These are phyloP conservation scores for Hyppa rectilinea DNA, from an alignment of 2,888 invertebrate genomes.

Conservation along the genomic window DNA sequence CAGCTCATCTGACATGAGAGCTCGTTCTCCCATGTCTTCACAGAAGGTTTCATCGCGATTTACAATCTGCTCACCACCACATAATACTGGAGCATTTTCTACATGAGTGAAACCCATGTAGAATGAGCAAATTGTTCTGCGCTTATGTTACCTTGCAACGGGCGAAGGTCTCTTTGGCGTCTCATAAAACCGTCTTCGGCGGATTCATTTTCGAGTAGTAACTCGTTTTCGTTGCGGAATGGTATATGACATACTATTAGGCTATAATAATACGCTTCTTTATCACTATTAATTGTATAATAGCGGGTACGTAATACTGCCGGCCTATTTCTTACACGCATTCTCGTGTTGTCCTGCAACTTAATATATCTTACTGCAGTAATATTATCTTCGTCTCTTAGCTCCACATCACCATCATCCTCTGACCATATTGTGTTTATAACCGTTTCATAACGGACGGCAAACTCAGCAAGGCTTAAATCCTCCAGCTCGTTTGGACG, in stretches of 20 bases:
- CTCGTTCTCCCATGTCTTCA: constrained; percentile 25
- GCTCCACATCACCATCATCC: too few species aligned
- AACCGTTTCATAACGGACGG: constrained; percentile 64
- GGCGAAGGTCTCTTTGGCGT: constrained; percentile 35
- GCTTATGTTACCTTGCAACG: constrained; percentile 28
- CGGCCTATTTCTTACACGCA: constrained; percentile 66
- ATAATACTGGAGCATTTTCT: constrained; percentile 17
- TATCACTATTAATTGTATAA: constrained; percentile 64
- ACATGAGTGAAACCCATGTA: too few species aligned
- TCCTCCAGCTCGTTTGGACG: constrained; percentile 58
- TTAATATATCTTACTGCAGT: constrained; percentile 50
- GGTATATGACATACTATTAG: constrained; percentile 66
- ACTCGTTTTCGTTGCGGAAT: constrained; percentile 61
- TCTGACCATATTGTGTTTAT: constrained; percentile 61
- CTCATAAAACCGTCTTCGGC: constrained; percentile 43
- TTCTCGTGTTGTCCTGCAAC: constrained; percentile 42
- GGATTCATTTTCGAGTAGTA: constrained; percentile 61
- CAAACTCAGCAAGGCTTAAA: constrained; percentile 68
- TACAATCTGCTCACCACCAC: constrained; percentile 40
- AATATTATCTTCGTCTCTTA: constrained; percentile 47
- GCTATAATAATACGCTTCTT: constrained; percentile 51
- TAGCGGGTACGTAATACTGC: constrained; percentile 69
- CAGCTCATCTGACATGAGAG: constrained; percentile 26
- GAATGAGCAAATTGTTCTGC: constrained; percentile 41
- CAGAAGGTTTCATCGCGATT: constrained; percentile 29